Evolutionary conservation across 2,888 invertebrate species (phyloP), one percentile per base, ranked within the genome.

Genomic region (Drosophila diplacantha): DNA sequence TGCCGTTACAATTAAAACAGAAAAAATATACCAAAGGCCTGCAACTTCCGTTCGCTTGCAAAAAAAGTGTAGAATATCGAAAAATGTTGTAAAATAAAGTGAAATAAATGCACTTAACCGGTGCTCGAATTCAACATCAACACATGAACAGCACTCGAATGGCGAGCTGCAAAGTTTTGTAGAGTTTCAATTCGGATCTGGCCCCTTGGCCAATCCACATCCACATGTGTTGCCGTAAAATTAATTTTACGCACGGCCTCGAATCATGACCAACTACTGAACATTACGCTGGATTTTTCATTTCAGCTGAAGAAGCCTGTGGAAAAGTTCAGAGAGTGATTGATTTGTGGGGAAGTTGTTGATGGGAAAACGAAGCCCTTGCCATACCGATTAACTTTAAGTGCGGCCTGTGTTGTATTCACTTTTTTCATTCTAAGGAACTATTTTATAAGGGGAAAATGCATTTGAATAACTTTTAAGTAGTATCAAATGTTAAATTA

Each of bases 191-290:
- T 43, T 61, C 52, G 35, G 31, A 35, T 63, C 41, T 43, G 61
- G 41, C 64, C 61, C 35, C 61, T 61, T 64, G 52, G 61, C 61
- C 61, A 61, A 61, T 61, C n/a, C 44, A 20, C 44, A 46, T 20
- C 29, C 62, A 47, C 61, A 61, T 61, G 61, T 61, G 61, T 51
- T 61, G 39, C 54, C 32, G 65, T 51, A 51, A 66, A 77, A 60
- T 61, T 62, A 61, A 77, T 59, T 80, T 58, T 35, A 64, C 67
- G 73, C 64, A 47, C 60, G 72, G 54, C 69, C 64, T 57, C 47
- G 60, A 69, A 51, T 44, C 51, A 58, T 55, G 54, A 37, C 44
- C 46, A 54, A 53, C 43, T 34, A 56, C 43, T 34, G 41, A 57
- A 47, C 43, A 64, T 31, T 31, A 54, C 29, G 37, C 7, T 64